phyloP scores from a whole-genome alignment of 2,797 vertebrate species.

The Peromyscus eremicus region DNA sequence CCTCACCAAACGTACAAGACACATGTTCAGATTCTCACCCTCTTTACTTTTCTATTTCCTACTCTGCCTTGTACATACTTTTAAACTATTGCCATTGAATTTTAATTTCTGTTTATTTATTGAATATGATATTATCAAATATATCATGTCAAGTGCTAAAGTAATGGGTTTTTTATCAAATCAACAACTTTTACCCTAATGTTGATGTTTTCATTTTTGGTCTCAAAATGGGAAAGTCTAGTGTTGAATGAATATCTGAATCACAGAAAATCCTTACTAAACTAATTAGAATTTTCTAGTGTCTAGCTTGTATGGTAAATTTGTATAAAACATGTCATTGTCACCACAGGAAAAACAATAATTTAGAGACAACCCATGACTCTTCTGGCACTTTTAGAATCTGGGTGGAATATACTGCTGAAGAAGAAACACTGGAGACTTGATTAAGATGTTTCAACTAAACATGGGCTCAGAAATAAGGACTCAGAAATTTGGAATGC shows the following conservation, averaged over 20 bases:
- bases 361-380: background rate
- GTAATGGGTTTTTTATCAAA: background rate
- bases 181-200: background rate
- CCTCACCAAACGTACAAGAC: background rate
- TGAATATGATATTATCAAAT: background rate
- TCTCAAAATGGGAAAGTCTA: background rate
- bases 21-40: background rate
- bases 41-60: background rate
- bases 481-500: background rate
- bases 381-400: background rate
- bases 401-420: background rate
- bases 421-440: background rate
- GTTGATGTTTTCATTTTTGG: slow-evolving; percentile 19
- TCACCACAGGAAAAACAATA: background rate
- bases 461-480: background rate
- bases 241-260: background rate
- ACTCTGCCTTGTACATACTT: background rate
- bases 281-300: background rate
- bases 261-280: background rate
- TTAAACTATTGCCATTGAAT: background rate
- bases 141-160: background rate
- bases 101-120: slow-evolving; percentile 22
- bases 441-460: background rate
- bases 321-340: background rate
- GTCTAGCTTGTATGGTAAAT: background rate